Conservation (phyloP, 2,113 vertebrate genomes). For the Kryptolebias marmoratus region DNA sequence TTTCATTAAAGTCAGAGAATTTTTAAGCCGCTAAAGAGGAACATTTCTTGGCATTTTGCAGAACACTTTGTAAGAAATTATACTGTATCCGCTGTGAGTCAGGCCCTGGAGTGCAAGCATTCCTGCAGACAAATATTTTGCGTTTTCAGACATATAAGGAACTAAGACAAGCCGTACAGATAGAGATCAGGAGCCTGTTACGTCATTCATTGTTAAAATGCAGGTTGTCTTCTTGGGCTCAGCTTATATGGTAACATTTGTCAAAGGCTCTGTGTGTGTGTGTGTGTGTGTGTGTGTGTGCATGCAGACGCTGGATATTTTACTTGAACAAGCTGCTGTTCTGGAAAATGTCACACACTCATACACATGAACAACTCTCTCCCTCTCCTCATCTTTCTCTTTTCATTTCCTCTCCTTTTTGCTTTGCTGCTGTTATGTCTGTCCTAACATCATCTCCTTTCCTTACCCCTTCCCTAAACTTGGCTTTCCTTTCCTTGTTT, state of each 20-base stretch:
- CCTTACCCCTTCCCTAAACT: not conserved
- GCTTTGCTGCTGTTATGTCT: not conserved
- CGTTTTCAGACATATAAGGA: not conserved
- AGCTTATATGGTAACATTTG: conserved; percentile 52
- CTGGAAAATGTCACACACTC: conserved; percentile 53
- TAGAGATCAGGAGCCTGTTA: not conserved
- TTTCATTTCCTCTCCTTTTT: not conserved
- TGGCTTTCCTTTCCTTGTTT: not conserved
- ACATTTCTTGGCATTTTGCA: not conserved
- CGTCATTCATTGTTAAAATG: conserved; percentile 16
- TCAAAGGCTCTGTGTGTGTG: conserved; percentile 2
- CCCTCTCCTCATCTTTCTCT: conserved; percentile 11
- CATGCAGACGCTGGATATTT: not conserved
- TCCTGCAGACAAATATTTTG: not conserved
- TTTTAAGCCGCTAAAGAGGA: not conserved
- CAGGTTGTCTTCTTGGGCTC: conserved; percentile 6
- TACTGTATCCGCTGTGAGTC: not conserved
- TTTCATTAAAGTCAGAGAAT: not conserved
- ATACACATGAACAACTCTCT: not conserved
- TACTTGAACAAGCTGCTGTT: conserved; percentile 2
- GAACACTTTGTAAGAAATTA: not conserved
- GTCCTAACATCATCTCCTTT: not conserved
- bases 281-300: conserved; percentile 12
- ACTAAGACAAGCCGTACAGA: not conserved
- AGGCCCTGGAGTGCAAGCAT: not conserved